These are phyloP conservation scores for Atethmia centrago DNA, from an alignment of 2,888 invertebrate genomes.

Conservation along the genomic window DNA sequence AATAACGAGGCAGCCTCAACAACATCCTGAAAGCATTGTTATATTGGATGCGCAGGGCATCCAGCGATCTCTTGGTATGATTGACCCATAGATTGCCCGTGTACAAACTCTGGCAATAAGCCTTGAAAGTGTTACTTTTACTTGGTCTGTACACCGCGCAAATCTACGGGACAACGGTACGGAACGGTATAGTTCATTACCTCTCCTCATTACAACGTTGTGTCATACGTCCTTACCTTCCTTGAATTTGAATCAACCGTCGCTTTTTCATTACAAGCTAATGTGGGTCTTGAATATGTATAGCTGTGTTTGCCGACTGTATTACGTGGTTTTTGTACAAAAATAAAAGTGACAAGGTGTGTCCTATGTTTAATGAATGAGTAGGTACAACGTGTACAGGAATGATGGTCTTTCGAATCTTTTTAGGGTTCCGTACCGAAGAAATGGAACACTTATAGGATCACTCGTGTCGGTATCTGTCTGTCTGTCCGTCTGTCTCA, in stretches of 20 bases:
- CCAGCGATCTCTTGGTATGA: too few species aligned
- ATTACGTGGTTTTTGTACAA: slow-evolving; percentile 29
- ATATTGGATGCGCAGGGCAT: too few species aligned
- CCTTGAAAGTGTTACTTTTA: too few species aligned
- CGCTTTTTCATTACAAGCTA: slow-evolving; percentile 80
- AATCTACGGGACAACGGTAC: too few species aligned
- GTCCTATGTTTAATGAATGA: slow-evolving; percentile 39
- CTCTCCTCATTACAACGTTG: slow-evolving; percentile 54
- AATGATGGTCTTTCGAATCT: not conserved
- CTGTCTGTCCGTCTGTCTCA: too few species aligned
- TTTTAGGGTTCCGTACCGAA: not conserved
- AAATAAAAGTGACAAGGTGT: slow-evolving; percentile 31
- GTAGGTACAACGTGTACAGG: not conserved
- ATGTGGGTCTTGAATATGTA: slow-evolving; percentile 81
- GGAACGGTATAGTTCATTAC: slow-evolving; percentile 53
- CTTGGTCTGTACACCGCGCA: too few species aligned
- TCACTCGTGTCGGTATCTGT: too few species aligned
- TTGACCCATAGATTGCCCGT: too few species aligned
- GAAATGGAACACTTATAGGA: too few species aligned
- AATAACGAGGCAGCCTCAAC: too few species aligned
- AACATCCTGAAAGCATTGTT: too few species aligned
- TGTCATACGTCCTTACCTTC: slow-evolving; percentile 63
- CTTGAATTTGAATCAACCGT: slow-evolving; percentile 78
- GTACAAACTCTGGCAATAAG: too few species aligned
- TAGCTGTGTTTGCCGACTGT: slow-evolving; percentile 67